A percentile compares a stretch with the other conserved stretches of the same genome.
These are phyloP conservation scores for Actias luna DNA, from an alignment of 2,888 invertebrate genomes.

Conservation along the genomic window DNA sequence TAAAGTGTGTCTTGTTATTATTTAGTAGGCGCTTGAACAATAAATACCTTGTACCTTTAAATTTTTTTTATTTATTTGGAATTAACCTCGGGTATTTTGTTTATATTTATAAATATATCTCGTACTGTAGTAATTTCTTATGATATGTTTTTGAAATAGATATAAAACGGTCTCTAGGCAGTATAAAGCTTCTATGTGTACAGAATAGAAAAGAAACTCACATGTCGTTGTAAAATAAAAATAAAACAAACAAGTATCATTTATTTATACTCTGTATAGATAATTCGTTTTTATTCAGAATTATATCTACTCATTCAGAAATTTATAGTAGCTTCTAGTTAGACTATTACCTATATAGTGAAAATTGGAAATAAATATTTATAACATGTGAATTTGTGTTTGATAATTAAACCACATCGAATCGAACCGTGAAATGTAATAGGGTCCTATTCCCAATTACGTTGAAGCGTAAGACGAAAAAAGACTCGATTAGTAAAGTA, in stretches of 20 bases:
- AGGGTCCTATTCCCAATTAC: no score
- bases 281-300: constrained; percentile 31
- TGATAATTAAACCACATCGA: constrained; percentile 5
- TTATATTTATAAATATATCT: neutral
- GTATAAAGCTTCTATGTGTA: constrained; percentile 24
- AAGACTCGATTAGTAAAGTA: no score
- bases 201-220: constrained; percentile 22
- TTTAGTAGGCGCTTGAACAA: constrained; percentile 79
- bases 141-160: no score
- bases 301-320: constrained; percentile 29
- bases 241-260: constrained; percentile 25
- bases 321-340: constrained; percentile 34
- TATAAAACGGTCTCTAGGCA: neutral
- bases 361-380: constrained; percentile 41
- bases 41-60: constrained; percentile 75
- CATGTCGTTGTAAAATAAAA: constrained; percentile 27
- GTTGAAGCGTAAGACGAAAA: no score
- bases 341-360: constrained; percentile 33
- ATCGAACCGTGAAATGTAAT: no score
- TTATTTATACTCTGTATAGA: constrained; percentile 23
- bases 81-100: neutral
- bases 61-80: constrained; percentile 38
- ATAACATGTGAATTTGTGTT: constrained; percentile 35
- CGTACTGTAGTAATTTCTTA: neutral
- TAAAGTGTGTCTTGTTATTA: constrained; percentile 68